phyloP scores from a whole-genome alignment of 2,113 vertebrate species.

The Chlamydotis undulata region DNA sequence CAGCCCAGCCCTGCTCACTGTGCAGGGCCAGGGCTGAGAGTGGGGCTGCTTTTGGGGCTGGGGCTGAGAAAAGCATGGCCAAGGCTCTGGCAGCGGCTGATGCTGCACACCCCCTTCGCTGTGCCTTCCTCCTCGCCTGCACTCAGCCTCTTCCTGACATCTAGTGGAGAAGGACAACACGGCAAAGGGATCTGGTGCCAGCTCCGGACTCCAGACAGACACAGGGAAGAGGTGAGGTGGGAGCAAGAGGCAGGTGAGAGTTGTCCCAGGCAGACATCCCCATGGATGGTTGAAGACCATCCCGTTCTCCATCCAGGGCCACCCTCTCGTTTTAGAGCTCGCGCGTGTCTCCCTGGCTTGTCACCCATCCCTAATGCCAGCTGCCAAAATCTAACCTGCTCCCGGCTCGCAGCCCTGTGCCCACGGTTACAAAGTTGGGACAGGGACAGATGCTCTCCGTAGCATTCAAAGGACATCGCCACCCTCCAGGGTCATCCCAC shows the following conservation, averaged over 20 bases:
- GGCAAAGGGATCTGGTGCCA: not conserved
- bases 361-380: not conserved
- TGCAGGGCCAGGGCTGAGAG: not conserved
- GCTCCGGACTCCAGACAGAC: not conserved
- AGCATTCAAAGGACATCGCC: not conserved
- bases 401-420: not conserved
- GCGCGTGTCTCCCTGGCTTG: fast-evolving
- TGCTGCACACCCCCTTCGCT: not conserved
- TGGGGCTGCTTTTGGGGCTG: not conserved
- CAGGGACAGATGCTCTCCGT: not conserved
- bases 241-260: not conserved
- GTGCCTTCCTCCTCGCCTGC: not conserved
- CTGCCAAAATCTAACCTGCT: not conserved
- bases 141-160: constrained; percentile 55
- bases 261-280: not conserved
- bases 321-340: not conserved
- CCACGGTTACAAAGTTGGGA: not conserved
- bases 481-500: not conserved
- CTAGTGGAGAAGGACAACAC: constrained; percentile 40
- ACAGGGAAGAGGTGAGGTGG: fast-evolving
- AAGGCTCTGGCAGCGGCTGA: not conserved
- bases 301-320: not conserved
- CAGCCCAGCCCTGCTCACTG: fast-evolving
- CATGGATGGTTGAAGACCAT: not conserved
- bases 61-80: not conserved